Percentiles rank a stretch among this genome's conserved stretches.
Conservation (phyloP, 2,888 invertebrate species). For the Ectemnius continuus region DNA sequence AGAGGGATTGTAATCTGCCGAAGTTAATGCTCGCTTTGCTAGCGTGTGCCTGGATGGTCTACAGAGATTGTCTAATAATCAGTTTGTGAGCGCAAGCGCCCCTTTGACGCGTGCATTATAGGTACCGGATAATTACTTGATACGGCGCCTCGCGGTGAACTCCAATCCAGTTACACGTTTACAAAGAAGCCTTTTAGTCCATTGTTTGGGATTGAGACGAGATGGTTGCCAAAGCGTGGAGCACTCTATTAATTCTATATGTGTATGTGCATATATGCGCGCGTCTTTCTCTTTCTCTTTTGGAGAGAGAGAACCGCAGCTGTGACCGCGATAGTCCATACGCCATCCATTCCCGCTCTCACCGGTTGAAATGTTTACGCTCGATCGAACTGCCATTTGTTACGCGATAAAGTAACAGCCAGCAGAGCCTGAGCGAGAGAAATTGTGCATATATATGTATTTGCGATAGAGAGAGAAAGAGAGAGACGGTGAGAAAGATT, state of each 20-base stretch:
- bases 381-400: slow-evolving; percentile 61
- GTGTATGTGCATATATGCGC: too few relatives aligned
- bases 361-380: slow-evolving; percentile 60
- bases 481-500: too few relatives aligned
- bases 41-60: too few relatives aligned
- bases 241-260: slow-evolving; percentile 49
- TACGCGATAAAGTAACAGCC: slow-evolving; percentile 60
- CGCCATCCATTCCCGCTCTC: slow-evolving; percentile 51
- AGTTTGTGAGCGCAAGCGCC: background rate
- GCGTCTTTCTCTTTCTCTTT: slow-evolving; percentile 1
- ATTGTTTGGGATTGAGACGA: slow-evolving; percentile 16
- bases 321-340: slow-evolving; percentile 58
- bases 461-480: too few relatives aligned
- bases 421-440: slow-evolving; percentile 36
- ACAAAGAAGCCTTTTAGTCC: slow-evolving; percentile 29
- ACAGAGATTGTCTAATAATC: background rate
- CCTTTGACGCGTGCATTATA: slow-evolving; percentile 28
- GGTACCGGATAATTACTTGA: slow-evolving; percentile 36
- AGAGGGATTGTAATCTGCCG: too few relatives aligned
- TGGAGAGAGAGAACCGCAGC: slow-evolving; percentile 50
- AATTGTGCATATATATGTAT: slow-evolving; percentile 8
- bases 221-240: slow-evolving; percentile 19
- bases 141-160: slow-evolving; percentile 35
- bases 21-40: too few relatives aligned
- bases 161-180: slow-evolving; percentile 37